Evolutionary conservation across 2,113 vertebrate species (phyloP), one percentile per base, ranked within the genome.

Genomic region (Grammomys surdaster): DNA sequence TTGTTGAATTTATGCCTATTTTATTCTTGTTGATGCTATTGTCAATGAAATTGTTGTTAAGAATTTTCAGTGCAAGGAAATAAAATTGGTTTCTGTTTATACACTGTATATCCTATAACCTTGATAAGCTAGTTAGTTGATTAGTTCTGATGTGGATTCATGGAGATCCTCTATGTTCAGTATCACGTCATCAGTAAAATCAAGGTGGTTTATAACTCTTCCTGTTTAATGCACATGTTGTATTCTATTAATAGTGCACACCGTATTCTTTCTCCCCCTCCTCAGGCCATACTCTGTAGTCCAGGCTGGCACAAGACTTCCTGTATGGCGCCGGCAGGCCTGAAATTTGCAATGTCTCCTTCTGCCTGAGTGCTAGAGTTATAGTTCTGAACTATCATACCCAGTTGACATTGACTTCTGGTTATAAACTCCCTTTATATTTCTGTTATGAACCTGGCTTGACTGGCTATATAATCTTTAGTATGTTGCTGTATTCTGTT

Each of bases 21-120:
- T 73, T 84, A 70, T 89, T 92, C 31, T 75, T 80, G 63, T 73
- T 75, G n/a, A n/a, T 60, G 26, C 33, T 89, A 72, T 80, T 89
- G 1, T 56, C 54, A 86, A 22, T 56, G 20, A 5, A 89, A 86
- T 75, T 40, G 5, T 75, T 80, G 72, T 89, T 46, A 70, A 73
- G 54, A 58, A 73, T 92, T 89, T 90, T 73, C 84, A 96, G 54
- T 51, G n/a, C 43, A 40, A 76, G 81, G 75, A 94, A 93, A 76
- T 76, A 67, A 90, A 67, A 80, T 19, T 70, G 67, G 58, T 26
- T 72, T 92, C 63, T 90, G 14, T 51, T 77, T 72, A 72, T 88
- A 56, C 14, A 36, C 84, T 31, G 65, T 78, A 28, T n/a, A 73
- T 60, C 69, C 72, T 43, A 26, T 89, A 67, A 87, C 17, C 28